These are phyloP conservation scores for Ateles fusciceps DNA, from an alignment of 2,797 vertebrate genomes.

Conservation along the genomic window DNA sequence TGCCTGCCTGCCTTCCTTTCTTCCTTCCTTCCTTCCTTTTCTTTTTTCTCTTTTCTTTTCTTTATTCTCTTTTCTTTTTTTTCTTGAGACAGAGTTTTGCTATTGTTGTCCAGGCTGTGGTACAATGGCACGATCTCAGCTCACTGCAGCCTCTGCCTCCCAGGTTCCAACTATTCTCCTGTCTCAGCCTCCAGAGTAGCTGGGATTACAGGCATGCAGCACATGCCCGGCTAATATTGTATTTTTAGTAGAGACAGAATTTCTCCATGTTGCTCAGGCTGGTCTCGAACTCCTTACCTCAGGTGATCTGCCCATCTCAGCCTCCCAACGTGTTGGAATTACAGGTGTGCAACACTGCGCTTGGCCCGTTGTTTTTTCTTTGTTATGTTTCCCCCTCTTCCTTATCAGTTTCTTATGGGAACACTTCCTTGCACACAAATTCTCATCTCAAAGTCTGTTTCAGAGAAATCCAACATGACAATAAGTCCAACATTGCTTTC, in stretches of 20 bases:
- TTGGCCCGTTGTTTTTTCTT: neutral
- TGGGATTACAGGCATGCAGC: neutral
- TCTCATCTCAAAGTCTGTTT: neutral
- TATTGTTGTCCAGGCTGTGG: neutral
- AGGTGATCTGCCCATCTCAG: neutral
- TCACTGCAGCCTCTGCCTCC: neutral
- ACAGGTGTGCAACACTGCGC: neutral
- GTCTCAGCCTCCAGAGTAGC: neutral
- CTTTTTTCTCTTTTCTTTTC: neutral
- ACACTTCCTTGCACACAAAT: neutral
- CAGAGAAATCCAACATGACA: neutral
- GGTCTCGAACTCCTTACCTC: neutral
- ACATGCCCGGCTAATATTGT: accelerated
- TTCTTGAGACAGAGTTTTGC: neutral
- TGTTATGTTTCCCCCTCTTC: neutral
- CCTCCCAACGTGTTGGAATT: neutral
- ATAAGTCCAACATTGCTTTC: neutral
- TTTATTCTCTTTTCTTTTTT: too few species aligned
- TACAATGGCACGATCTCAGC: neutral
- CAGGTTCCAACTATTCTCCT: neutral
- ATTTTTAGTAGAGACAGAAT: neutral
- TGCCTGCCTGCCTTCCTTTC: accelerated
- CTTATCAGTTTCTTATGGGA: neutral
- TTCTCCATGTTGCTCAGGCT: neutral
- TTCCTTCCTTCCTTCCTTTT: neutral